Percentiles rank a stretch among this genome's conserved stretches.
Evolutionary conservation across 1,140 invertebrate species (phyloP).

Genomic region (Procambarus clarkii): DNA sequence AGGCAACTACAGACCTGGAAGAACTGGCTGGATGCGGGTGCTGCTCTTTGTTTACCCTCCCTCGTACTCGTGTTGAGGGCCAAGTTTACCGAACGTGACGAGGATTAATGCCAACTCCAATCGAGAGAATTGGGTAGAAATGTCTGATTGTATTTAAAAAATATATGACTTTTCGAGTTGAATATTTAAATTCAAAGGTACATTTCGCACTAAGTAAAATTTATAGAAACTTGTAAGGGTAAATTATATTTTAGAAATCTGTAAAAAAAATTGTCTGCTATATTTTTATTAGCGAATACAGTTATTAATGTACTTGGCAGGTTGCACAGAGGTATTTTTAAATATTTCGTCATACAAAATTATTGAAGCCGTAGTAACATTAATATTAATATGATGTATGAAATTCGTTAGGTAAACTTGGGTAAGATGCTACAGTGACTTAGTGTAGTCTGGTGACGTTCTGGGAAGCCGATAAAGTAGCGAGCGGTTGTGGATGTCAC

Average conservation of each 20-base stretch:
- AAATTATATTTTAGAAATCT: no score
- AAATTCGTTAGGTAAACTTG: neutral
- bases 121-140: no score
- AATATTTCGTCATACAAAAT: no score
- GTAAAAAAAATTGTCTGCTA: no score
- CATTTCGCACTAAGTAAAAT: no score
- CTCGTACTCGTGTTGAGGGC: neutral
- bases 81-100: neutral
- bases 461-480: no score
- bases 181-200: neutral
- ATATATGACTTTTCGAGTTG: neutral
- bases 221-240: no score
- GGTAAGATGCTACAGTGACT: neutral
- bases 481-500: neutral
- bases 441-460: neutral
- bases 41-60: neutral
- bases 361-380: neutral
- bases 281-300: no score
- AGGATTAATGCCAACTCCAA: neutral
- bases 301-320: no score
- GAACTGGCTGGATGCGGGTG: neutral
- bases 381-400: neutral
- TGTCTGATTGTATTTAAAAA: neutral
- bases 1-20: neutral
- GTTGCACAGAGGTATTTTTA: no score